Conservation (phyloP, 1,140 invertebrate species). For the Zaprionus ghesquierei region DNA sequence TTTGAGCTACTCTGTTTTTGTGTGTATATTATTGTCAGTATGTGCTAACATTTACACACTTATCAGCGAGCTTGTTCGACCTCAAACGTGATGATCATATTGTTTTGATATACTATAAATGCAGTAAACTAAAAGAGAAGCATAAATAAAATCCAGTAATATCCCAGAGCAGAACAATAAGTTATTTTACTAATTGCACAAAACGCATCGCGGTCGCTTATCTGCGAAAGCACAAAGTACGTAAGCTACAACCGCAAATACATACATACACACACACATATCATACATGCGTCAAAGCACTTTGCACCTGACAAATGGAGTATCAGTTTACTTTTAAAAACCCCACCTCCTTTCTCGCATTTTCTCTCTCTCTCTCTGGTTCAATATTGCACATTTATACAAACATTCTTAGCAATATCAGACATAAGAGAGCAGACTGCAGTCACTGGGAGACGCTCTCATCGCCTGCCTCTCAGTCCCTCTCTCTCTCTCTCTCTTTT, state of each 20-base stretch:
- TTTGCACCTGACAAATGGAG: constrained; percentile 32
- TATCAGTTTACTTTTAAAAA: constrained; percentile 15
- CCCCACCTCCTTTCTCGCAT: constrained; percentile 14
- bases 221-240: constrained; percentile 25
- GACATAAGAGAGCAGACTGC: constrained; percentile 4
- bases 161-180: not conserved
- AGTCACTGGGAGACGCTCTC: constrained; percentile 4
- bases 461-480: constrained; percentile 4
- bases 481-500: not conserved
- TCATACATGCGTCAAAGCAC: constrained; percentile 18
- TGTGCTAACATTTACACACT: not conserved
- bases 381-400: constrained; percentile 18
- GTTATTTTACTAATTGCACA: not conserved
- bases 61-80: constrained; percentile 26
- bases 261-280: not conserved
- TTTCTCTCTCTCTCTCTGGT: constrained; percentile 19
- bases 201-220: constrained; percentile 10
- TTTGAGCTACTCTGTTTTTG: not conserved
- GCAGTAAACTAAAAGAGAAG: constrained; percentile 1
- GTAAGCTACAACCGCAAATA: constrained; percentile 10
- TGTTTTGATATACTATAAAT: constrained; percentile 12
- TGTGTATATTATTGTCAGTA: not conserved
- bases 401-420: constrained; percentile 7
- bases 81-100: constrained; percentile 43
- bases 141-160: not conserved